A percentile compares a stretch with the other conserved stretches of the same genome.
These are phyloP conservation scores for Ancistrus triradiatus DNA, from an alignment of 2,113 vertebrate genomes.

Conservation along the genomic window DNA sequence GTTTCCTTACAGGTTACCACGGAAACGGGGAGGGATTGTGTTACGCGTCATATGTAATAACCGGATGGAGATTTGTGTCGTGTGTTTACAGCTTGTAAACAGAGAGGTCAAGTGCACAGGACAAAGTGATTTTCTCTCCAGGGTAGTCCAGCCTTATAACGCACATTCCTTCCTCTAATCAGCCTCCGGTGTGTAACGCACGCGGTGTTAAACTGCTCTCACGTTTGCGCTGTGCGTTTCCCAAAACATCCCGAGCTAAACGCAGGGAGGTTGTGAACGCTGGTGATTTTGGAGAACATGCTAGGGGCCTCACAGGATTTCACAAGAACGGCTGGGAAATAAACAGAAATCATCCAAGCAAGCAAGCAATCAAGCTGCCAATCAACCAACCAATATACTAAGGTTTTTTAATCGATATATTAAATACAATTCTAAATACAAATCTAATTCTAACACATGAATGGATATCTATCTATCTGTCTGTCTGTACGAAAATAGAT, in stretches of 20 bases:
- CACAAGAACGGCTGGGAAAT: not conserved
- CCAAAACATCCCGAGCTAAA: not conserved
- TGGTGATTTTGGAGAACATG: not conserved
- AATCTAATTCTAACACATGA: too few species aligned
- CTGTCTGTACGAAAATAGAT: too few species aligned
- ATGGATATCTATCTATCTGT: too few species aligned
- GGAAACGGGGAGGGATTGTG: not conserved
- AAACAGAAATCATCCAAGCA: too few species aligned
- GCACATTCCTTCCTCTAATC: not conserved
- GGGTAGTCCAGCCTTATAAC: not conserved
- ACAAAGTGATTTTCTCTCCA: conserved; percentile 1
- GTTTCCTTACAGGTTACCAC: too few species aligned
- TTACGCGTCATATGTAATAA: not conserved
- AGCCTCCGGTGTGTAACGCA: conserved; percentile 17
- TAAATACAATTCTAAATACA: too few species aligned
- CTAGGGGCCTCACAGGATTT: not conserved
- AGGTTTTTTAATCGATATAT: too few species aligned
- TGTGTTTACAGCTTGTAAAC: conserved; percentile 16
- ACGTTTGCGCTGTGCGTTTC: not conserved
- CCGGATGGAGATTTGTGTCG: not conserved
- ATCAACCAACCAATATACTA: too few species aligned
- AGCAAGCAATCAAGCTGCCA: too few species aligned
- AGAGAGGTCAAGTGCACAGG: conserved; percentile 14
- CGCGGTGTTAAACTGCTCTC: conserved; percentile 14
- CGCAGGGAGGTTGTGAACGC: not conserved